Percentiles rank a stretch among this genome's conserved stretches.
phyloP scores from a whole-genome alignment of 2,888 invertebrate species.

The Nephrotoma flavescens region DNA sequence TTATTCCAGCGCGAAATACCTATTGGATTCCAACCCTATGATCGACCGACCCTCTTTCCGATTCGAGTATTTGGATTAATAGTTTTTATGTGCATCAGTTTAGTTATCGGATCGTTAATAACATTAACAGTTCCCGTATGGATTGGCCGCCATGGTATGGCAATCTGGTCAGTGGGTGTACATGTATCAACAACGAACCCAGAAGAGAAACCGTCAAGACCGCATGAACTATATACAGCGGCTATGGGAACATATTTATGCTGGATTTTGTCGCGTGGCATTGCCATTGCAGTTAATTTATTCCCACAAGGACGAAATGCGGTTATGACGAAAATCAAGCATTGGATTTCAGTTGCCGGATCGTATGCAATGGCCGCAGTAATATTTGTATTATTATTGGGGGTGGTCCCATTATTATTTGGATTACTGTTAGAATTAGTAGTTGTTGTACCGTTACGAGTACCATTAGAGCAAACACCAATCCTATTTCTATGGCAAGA shows the following conservation, averaged over 20 bases:
- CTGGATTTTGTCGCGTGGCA: slow-evolving; percentile 78
- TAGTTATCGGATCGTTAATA: slow-evolving; percentile 69
- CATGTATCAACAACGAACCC: slow-evolving; percentile 22
- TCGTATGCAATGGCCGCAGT: slow-evolving; percentile 65
- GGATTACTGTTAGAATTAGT: slow-evolving; percentile 85
- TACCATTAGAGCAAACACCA: slow-evolving; percentile 83
- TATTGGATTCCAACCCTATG: slow-evolving; percentile 80
- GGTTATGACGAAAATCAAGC: slow-evolving; percentile 50
- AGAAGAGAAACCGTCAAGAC: slow-evolving; percentile 37
- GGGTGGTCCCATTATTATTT: slow-evolving; percentile 81
- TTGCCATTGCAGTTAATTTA: slow-evolving; percentile 72
- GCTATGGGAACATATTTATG: slow-evolving; percentile 88
- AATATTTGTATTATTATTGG: slow-evolving; percentile 52
- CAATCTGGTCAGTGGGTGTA: slow-evolving; percentile 58
- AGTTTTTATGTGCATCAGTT: slow-evolving; percentile 64
- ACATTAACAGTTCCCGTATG: slow-evolving; percentile 78
- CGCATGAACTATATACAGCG: slow-evolving; percentile 93
- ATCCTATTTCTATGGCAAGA: slow-evolving; percentile 85
- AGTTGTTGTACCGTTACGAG: slow-evolving; percentile 80
- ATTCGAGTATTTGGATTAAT: slow-evolving; percentile 52
- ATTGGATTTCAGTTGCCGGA: slow-evolving; percentile 58
- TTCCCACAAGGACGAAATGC: slow-evolving; percentile 76
- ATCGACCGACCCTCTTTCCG: slow-evolving; percentile 69
- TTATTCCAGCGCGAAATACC: slow-evolving; percentile 73
- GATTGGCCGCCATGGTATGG: slow-evolving; percentile 78